Conservation (phyloP, 2,113 vertebrate species). For the Argyrosomus japonicus region DNA sequence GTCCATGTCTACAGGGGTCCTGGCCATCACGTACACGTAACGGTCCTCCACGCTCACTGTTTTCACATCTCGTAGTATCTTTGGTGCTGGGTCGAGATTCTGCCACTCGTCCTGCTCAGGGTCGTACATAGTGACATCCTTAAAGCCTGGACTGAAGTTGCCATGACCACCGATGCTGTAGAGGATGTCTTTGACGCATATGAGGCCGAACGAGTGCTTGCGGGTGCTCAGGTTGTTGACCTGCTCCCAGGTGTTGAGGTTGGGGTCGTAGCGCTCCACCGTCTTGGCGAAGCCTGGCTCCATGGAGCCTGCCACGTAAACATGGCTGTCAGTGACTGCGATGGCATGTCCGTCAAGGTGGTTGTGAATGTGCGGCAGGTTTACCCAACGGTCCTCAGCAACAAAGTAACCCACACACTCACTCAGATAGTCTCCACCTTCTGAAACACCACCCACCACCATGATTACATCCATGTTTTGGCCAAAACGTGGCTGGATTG, state of each 20-base stretch:
- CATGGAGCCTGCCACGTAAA: constrained; percentile 97
- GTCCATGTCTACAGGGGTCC: constrained; percentile 92
- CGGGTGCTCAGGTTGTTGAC: constrained; percentile 91
- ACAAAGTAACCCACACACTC: constrained; percentile 97
- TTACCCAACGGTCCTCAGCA: constrained; percentile 95
- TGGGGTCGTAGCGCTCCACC: constrained; percentile 92
- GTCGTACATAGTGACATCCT: constrained; percentile 93
- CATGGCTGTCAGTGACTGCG: constrained; percentile 88
- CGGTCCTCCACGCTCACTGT: constrained; percentile 91
- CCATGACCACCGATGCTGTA: constrained; percentile 96
- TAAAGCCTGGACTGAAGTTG: constrained; percentile 96
- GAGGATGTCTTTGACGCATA: constrained; percentile 89
- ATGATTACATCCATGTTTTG: constrained; percentile 99
- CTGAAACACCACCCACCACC: constrained; percentile 95
- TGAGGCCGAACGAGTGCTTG: constrained; percentile 95
- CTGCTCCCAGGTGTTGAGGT: constrained; percentile 93
- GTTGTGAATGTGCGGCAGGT: constrained; percentile 95
- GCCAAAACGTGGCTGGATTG: constrained; percentile 89
- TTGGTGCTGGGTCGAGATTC: constrained; percentile 92
- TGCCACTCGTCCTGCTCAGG: constrained; percentile 93
- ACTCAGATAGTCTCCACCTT: constrained; percentile 95
- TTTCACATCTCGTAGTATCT: constrained; percentile 96
- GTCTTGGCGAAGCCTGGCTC: constrained; percentile 96
- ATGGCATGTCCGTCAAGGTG: constrained; percentile 95
- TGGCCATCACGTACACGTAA: constrained; percentile 91